phyloP scores from a whole-genome alignment of 2,797 vertebrate species.

The Siniperca obscura region DNA sequence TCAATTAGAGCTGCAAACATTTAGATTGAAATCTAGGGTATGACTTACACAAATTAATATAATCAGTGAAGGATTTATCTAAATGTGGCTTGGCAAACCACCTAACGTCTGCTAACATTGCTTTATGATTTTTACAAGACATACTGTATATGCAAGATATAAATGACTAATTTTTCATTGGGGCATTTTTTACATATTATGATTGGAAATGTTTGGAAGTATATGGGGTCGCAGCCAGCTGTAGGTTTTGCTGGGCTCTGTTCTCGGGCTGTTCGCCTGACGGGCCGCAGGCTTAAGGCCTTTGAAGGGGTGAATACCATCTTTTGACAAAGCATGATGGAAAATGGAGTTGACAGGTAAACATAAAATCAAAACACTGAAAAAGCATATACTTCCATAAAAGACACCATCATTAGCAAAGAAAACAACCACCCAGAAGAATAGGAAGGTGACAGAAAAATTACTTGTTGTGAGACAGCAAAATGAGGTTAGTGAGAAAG shows the following conservation, averaged over 20 bases:
- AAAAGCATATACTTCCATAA: constrained; percentile 50
- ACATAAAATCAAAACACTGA: constrained; percentile 61
- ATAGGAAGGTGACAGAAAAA: constrained; percentile 45
- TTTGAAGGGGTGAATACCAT: constrained; percentile 99
- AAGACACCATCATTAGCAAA: constrained; percentile 61
- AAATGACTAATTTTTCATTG: background rate
- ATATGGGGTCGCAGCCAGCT: constrained; percentile 84
- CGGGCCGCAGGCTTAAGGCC: constrained; percentile 99
- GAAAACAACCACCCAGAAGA: constrained; percentile 53
- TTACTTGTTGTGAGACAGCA: constrained; percentile 54
- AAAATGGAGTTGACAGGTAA: constrained; percentile 84
- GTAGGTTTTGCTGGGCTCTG: constrained; percentile 92
- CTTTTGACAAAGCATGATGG: constrained; percentile 98
- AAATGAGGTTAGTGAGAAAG: constrained; percentile 56
- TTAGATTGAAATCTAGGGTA: constrained; percentile 4
- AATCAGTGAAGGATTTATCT: background rate
- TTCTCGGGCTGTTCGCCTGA: constrained; percentile 99
- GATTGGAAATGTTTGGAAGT: constrained; percentile 19
- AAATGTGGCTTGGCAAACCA: constrained; percentile 26
- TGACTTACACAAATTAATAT: background rate
- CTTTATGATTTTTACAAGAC: background rate
- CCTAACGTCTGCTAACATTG: background rate
- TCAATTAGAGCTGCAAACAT: constrained; percentile 32
- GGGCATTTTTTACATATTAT: constrained; percentile 2
- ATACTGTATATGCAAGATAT: background rate